These are phyloP conservation scores for Copidosoma aretas DNA, from an alignment of 2,888 invertebrate genomes.

Conservation along the genomic window DNA sequence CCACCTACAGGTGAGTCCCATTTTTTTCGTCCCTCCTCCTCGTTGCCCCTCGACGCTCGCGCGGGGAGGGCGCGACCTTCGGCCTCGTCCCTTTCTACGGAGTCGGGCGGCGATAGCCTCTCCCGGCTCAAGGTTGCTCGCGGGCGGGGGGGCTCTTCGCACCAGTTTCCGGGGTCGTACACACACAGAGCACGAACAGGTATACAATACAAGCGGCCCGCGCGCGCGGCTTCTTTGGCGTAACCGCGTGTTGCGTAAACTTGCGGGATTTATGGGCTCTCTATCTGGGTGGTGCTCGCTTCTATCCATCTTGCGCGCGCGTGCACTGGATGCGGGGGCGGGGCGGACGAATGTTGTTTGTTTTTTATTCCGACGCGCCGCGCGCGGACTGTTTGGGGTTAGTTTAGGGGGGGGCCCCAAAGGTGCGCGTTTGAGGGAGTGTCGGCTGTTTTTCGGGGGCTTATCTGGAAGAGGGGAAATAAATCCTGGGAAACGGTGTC, in stretches of 20 bases:
- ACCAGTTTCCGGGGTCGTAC: too few relatives aligned
- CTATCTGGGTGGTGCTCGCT: neutral
- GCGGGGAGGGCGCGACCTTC: neutral
- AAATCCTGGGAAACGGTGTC: too few relatives aligned
- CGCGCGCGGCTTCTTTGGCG: conserved; percentile 5
- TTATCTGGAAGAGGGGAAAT: too few relatives aligned
- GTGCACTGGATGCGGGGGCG: too few relatives aligned
- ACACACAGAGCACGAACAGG: too few relatives aligned
- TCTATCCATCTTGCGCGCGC: neutral
- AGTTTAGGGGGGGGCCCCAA: conserved; percentile 16
- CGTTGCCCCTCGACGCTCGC: too few relatives aligned
- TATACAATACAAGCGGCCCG: too few relatives aligned
- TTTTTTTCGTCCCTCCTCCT: neutral
- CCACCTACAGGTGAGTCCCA: conserved; percentile 77
- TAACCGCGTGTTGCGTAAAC: conserved; percentile 8
- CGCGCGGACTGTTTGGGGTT: conserved; percentile 9
- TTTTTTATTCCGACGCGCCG: neutral
- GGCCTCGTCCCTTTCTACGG: neutral
- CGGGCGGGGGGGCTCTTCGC: neutral
- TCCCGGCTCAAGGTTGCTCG: neutral
- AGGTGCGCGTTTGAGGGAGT: neutral
- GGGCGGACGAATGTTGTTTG: too few relatives aligned
- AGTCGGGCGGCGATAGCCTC: too few relatives aligned
- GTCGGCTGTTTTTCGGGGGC: too few relatives aligned
- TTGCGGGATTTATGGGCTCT: conserved; percentile 13